Evolutionary conservation across 2,797 vertebrate species (phyloP).

Genomic region (Hydrocynus forskahlii): DNA sequence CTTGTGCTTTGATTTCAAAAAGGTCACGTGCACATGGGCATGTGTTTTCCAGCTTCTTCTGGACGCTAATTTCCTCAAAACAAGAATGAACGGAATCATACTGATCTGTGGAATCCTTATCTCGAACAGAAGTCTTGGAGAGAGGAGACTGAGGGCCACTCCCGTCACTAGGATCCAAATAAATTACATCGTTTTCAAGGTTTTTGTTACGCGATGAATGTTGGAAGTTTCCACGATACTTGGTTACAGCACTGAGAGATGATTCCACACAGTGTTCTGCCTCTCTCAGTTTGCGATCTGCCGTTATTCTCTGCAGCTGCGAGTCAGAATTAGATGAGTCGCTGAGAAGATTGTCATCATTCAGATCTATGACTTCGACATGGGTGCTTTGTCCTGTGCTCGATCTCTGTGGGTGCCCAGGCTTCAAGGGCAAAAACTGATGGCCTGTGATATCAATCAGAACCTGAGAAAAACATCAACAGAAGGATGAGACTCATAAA

Average conservation of each 20-base stretch:
- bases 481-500: background rate
- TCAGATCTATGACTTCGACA: conserved; percentile 65
- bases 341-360: conserved; percentile 28
- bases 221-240: conserved; percentile 3
- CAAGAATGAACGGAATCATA: background rate
- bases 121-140: background rate
- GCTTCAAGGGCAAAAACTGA: conserved; percentile 51
- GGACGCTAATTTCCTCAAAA: conserved; percentile 10
- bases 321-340: background rate
- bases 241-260: background rate
- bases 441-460: conserved; percentile 67
- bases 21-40: background rate
- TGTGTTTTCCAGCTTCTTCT: background rate
- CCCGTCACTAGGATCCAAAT: conserved; percentile 8
- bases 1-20: conserved; percentile 3
- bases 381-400: conserved; percentile 21
- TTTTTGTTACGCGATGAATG: conserved; percentile 6
- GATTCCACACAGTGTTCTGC: conserved; percentile 19
- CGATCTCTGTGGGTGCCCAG: conserved; percentile 45
- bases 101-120: background rate
- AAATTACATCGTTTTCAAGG: conserved; percentile 19
- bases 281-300: background rate
- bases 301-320: conserved; percentile 27
- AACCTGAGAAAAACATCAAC: conserved; percentile 52
- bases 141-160: background rate